Conservation (phyloP, 2,888 invertebrate species). For the Melanargia galathea region DNA sequence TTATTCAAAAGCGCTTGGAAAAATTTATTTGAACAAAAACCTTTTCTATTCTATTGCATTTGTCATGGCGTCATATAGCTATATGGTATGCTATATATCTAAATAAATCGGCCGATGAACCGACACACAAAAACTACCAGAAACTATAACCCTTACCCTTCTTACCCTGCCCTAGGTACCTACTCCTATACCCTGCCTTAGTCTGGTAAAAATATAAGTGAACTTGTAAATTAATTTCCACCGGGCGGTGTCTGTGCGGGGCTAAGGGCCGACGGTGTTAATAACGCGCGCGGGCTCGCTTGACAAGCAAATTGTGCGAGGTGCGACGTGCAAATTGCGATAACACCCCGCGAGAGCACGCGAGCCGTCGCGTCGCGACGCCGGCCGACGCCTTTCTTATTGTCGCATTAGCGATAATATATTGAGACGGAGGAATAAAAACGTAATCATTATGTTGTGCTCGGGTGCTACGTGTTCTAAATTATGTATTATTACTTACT, state of each 20-base stretch:
- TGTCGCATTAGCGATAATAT: conserved; percentile 17
- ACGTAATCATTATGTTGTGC: neutral
- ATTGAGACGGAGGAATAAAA: conserved; percentile 1
- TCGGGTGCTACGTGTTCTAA: too few relatives aligned
- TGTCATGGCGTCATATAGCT: too few relatives aligned
- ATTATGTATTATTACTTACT: too few relatives aligned
- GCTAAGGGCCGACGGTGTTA: conserved; percentile 48
- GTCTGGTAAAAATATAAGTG: neutral
- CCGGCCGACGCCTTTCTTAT: conserved; percentile 15
- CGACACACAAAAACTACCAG: too few relatives aligned
- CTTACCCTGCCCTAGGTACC: too few relatives aligned
- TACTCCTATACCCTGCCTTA: too few relatives aligned
- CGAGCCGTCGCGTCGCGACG: conserved; percentile 23
- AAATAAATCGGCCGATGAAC: too few relatives aligned
- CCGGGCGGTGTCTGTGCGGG: conserved; percentile 45
- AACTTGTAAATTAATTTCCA: conserved; percentile 67
- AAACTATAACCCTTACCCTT: too few relatives aligned
- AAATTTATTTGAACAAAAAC: too few relatives aligned
- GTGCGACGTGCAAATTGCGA: conserved; percentile 74
- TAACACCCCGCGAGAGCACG: conserved; percentile 52
- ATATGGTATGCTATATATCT: too few relatives aligned
- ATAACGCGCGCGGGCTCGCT: conserved; percentile 48
- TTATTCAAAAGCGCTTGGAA: too few relatives aligned
- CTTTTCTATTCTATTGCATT: too few relatives aligned
- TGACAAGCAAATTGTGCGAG: conserved; percentile 74